Evolutionary conservation across 2,113 vertebrate species (phyloP).

Genomic region (Pontoporia blainvillei): DNA sequence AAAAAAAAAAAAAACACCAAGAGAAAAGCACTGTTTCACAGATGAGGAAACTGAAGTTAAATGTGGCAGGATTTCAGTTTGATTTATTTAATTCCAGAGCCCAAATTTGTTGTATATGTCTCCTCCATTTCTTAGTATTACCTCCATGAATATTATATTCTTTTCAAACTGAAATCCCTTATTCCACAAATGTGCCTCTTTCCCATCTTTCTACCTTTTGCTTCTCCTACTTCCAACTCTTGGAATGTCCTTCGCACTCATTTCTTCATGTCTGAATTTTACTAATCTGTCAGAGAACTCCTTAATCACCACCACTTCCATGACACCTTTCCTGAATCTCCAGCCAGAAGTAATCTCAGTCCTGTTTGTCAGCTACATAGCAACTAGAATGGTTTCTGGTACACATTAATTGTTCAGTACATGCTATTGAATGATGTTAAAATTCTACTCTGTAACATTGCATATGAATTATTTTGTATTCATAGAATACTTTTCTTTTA

Average conservation of each 20-base stretch:
- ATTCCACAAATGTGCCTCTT: not conserved
- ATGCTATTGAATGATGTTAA: not conserved
- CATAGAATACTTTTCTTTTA: constrained; percentile 15
- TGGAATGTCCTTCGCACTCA: not conserved
- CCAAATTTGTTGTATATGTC: not conserved
- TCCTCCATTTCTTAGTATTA: not conserved
- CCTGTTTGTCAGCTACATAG: not conserved
- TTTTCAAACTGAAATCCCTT: not conserved
- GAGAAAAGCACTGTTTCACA: not conserved
- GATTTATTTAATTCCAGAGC: not conserved
- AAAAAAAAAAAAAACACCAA: not conserved
- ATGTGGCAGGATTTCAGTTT: not conserved
- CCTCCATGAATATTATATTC: not conserved
- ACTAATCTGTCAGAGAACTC: not conserved
- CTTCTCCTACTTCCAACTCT: not conserved
- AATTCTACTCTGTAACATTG: not conserved
- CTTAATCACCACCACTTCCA: not conserved
- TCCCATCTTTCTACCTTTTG: not conserved
- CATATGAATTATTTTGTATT: constrained; percentile 32
- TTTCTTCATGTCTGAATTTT: not conserved
- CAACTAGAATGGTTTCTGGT: not conserved
- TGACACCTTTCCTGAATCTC: not conserved
- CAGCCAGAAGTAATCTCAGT: not conserved
- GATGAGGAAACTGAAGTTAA: not conserved
- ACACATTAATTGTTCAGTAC: not conserved